A percentile compares a stretch with the other conserved stretches of the same genome.
phyloP scores from a whole-genome alignment of 2,797 vertebrate genomes.

The Ispidina picta region DNA sequence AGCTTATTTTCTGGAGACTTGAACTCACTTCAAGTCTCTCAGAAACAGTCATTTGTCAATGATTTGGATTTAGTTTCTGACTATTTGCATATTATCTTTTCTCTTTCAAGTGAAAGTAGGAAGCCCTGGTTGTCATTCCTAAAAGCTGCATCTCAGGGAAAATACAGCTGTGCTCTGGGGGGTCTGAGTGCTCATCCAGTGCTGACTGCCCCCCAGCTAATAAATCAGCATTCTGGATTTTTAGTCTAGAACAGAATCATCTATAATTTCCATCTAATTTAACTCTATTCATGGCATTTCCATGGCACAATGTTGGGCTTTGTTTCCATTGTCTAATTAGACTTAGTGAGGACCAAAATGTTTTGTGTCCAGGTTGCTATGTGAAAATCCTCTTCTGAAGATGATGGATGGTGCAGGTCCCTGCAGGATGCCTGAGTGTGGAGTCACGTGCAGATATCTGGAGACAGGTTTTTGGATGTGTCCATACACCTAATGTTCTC shows the following conservation, averaged over 20 bases:
- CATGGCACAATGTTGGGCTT: neutral
- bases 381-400: neutral
- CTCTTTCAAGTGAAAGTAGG: conserved; percentile 20
- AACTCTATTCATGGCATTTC: neutral
- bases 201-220: neutral
- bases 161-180: neutral
- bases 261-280: neutral
- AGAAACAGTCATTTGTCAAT: conserved; percentile 41
- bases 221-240: neutral
- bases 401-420: neutral
- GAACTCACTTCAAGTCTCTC: neutral
- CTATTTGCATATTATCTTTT: conserved; percentile 36
- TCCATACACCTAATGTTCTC: neutral
- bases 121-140: conserved; percentile 8
- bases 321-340: neutral
- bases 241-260: neutral
- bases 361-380: neutral
- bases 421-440: neutral
- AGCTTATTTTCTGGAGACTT: conserved; percentile 22
- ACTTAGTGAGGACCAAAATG: neutral
- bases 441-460: neutral
- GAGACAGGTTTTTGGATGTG: neutral
- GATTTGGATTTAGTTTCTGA: conserved; percentile 32
- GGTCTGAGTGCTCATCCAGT: neutral
- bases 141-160: neutral